Evolutionary conservation across 1,140 invertebrate species (phyloP).

Genomic region (Aphis craccivora): DNA sequence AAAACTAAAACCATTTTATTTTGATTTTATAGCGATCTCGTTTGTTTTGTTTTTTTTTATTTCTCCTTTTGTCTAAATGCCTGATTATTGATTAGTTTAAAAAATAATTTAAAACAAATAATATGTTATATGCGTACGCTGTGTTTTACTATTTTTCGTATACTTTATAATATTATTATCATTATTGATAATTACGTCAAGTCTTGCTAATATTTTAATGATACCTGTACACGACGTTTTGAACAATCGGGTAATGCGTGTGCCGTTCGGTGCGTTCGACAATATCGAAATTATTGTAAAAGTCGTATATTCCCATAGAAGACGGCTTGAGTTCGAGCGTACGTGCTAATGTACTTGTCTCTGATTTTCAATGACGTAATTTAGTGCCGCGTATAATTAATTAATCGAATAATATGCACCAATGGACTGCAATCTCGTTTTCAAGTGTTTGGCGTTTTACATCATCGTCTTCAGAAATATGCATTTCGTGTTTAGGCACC

Average conservation of each 20-base stretch:
- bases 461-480: background rate
- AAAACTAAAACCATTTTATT: background rate
- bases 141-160: background rate
- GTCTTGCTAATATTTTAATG: background rate
- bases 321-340: background rate
- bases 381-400: background rate
- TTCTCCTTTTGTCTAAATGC: no score
- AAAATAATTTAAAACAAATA: no score
- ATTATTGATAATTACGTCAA: background rate
- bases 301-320: background rate
- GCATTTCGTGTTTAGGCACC: background rate
- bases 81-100: no score
- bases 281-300: background rate
- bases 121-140: no score
- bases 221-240: background rate
- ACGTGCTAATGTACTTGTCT: background rate
- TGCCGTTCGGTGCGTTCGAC: background rate
- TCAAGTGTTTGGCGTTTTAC: background rate
- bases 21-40: background rate
- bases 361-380: constrained; percentile 12
- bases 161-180: background rate
- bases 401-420: background rate
- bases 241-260: background rate
- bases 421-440: background rate
- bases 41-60: no score